Base-by-base conservation (phyloP, 1,140 invertebrate species). In the Hermetia illucens region DNA sequence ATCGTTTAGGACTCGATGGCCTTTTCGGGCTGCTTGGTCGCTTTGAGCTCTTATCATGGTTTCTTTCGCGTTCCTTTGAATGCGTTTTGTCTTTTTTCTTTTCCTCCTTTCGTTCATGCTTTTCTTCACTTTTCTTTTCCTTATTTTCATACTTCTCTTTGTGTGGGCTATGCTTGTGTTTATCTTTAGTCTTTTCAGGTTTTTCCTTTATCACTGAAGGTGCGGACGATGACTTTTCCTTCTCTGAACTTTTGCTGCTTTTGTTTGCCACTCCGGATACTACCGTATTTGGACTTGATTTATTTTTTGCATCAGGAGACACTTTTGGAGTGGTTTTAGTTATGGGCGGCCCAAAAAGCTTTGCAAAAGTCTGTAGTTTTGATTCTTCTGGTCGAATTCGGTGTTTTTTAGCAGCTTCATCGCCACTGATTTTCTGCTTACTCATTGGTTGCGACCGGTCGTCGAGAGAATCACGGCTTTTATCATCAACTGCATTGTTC, bases 331-430 rank as follows among this genome's bases (percentile, higher is more conserved):
- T 66, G 4, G 71, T 72, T 51, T 82, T 83, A 18, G 69, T 74
- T 40, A 88, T 79, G 2, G 83, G 82, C 21, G 76, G 60, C 1
- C 85, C 84, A 65, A 89, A 89, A 34, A 91, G 61, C 43, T 74
- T 77, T 25, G 75, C 74, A 59, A 87, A 88, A 34, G 74, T 71
- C 48, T 70, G 72, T 49, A 58, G 60, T 49, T 69, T 75, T 21
- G 66, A 59, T 47, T 77, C 77, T 16, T 73, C 68, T 36, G 67
- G 61, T 36, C 74, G 71, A 34, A 61, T 57, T 60, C 77, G 78
- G 42, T 74, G 74, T 60, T 79, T 79, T 53, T 78, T 79, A 1
- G 41, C 35, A 13, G 39, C 21, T 21, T 21, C 70, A 46, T 66
- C 63, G 43, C 58, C 59, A 31, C 71, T 70, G 29, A 76, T 56